Conservation (phyloP, 2,113 vertebrate species). For the Campylomormyrus tamandua region DNA sequence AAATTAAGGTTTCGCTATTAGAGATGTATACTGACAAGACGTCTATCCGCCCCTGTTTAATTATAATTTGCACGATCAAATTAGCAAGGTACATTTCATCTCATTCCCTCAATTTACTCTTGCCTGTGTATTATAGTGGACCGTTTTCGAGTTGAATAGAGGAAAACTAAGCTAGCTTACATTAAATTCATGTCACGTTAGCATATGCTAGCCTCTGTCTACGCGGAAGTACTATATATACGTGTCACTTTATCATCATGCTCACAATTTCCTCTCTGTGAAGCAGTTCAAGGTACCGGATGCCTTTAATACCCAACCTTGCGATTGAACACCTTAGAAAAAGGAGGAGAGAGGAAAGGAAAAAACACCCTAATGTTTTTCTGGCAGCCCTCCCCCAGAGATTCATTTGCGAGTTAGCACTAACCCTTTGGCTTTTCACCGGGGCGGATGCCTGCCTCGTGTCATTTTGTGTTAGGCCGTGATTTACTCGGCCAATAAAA, state of each 20-base stretch:
- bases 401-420: not conserved
- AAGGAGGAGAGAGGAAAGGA: not conserved
- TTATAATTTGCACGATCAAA: not conserved
- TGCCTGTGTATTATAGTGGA: not conserved
- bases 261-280: not conserved
- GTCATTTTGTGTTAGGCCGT: not conserved
- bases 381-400: not conserved
- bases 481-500: constrained; percentile 1
- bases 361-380: not conserved
- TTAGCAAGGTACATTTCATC: not conserved
- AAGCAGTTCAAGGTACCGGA: not conserved
- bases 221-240: not conserved
- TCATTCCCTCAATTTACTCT: not conserved
- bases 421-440: not conserved
- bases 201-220: not conserved
- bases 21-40: not conserved
- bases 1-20: not conserved
- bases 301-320: not conserved
- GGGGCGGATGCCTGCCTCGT: not conserved
- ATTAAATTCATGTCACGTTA: not conserved
- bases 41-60: not conserved
- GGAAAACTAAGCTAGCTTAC: not conserved
- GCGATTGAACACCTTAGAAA: not conserved
- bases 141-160: not conserved
- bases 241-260: not conserved